Percentiles rank a stretch among this genome's conserved stretches.
phyloP scores from a whole-genome alignment of 2,797 vertebrate genomes.

The Halcyon leucocephala region DNA sequence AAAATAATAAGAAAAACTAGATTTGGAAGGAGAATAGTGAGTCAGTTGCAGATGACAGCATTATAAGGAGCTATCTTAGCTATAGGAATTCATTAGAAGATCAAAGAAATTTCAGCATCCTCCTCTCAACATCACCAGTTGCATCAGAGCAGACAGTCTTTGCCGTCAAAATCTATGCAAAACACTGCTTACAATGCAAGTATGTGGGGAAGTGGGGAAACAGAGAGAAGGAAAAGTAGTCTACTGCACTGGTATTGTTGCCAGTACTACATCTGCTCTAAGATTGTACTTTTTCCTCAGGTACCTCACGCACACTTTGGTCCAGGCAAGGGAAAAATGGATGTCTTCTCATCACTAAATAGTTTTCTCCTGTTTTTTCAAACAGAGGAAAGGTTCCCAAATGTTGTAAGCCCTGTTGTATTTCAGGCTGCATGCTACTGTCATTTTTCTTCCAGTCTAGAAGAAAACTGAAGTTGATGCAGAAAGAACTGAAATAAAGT shows the following conservation, averaged over 20 bases:
- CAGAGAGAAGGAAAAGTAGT: background rate
- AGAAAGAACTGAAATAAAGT: background rate
- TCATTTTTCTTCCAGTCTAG: background rate
- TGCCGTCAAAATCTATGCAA: background rate
- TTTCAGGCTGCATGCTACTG: background rate
- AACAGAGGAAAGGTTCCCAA: background rate
- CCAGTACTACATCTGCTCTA: background rate
- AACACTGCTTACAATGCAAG: background rate
- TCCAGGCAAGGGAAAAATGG: background rate
- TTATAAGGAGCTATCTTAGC: background rate
- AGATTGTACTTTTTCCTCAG: background rate
- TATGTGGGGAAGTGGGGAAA: background rate
- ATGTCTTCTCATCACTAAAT: background rate
- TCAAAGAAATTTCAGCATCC: background rate
- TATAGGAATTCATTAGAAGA: background rate
- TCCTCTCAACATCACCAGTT: background rate
- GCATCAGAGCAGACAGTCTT: background rate
- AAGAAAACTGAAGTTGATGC: background rate
- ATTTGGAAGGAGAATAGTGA: background rate
- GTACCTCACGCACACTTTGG: background rate
- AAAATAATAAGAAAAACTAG: background rate
- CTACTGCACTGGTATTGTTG: background rate
- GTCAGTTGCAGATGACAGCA: background rate
- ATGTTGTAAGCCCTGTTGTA: background rate
- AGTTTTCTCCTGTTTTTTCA: background rate